Conservation (phyloP, 2,113 vertebrate genomes). For the Sceloporus undulatus region DNA sequence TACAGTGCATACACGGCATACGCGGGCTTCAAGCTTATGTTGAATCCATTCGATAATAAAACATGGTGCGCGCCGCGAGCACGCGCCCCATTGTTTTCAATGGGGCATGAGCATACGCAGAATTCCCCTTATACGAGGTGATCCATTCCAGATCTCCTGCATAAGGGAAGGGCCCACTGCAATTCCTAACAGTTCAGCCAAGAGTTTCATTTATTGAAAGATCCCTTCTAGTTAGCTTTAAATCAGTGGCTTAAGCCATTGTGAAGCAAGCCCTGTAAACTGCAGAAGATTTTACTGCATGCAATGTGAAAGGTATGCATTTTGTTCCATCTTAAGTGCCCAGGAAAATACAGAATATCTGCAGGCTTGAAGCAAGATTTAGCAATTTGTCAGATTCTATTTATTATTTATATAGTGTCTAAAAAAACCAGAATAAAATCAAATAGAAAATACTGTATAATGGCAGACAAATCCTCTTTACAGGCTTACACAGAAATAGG, state of each 20-base stretch:
- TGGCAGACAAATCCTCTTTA: background rate
- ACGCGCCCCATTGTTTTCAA: too few relatives aligned
- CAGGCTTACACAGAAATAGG: background rate
- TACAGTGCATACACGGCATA: background rate
- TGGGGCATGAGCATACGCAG: too few relatives aligned
- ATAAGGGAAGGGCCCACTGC: too few relatives aligned
- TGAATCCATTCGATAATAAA: too few relatives aligned
- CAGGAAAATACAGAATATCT: background rate
- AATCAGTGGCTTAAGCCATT: background rate
- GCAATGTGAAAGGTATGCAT: background rate
- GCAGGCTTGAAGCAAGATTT: background rate
- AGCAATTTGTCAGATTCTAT: background rate
- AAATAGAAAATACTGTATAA: background rate
- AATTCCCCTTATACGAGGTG: too few relatives aligned
- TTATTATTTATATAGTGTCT: background rate
- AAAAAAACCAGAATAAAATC: background rate
- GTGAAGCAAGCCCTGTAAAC: background rate
- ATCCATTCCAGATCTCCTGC: too few relatives aligned
- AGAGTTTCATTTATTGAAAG: background rate
- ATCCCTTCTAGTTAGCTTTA: background rate
- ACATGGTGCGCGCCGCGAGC: too few relatives aligned
- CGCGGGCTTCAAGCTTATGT: too few relatives aligned
- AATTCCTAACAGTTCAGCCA: background rate
- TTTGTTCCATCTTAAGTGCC: background rate
- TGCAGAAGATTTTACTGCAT: slow-evolving; percentile 4